phyloP scores from a whole-genome alignment of 92 coral and sea anemone genomes.

The Palythoa grandiflora region DNA sequence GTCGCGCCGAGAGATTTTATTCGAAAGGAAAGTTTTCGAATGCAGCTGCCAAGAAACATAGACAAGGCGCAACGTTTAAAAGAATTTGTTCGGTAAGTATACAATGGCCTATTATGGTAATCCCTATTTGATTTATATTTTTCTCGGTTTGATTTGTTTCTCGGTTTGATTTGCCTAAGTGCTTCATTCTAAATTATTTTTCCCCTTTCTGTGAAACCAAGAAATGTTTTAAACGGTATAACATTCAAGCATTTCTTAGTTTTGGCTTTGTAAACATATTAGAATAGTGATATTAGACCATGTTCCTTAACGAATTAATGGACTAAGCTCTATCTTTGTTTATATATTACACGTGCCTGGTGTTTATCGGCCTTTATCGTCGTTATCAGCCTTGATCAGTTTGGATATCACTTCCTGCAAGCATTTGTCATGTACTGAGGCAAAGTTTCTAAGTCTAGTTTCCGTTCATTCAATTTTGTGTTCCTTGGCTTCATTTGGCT shows the following conservation, averaged over 20 bases:
- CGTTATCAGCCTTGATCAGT: too few species aligned
- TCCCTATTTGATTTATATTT: constrained; percentile 6
- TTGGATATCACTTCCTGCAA: constrained; percentile 9
- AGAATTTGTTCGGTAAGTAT: too few species aligned
- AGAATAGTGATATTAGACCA: not conserved
- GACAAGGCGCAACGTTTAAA: too few species aligned
- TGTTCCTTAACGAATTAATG: not conserved
- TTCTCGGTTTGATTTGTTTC: not conserved
- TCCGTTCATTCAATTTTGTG: constrained; percentile 2
- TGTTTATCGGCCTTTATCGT: too few species aligned
- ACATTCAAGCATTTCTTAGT: not conserved
- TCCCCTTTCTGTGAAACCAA: not conserved
- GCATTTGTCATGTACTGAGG: constrained; percentile 6
- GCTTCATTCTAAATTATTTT: not conserved
- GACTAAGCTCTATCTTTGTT: too few species aligned
- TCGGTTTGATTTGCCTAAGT: not conserved
- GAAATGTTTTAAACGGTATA: not conserved
- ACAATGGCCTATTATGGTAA: not conserved
- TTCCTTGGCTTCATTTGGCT: too few species aligned
- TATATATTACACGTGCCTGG: too few species aligned
- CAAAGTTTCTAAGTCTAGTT: constrained; percentile 4
- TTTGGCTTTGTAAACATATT: not conserved
- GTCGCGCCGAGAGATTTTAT: too few species aligned
- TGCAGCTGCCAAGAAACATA: constrained; percentile 12
- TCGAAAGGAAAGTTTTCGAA: constrained; percentile 5